Percentiles rank a stretch among this genome's conserved stretches.
Conservation (phyloP, 2,888 invertebrate genomes). For the Exephanes ischioxanthus region DNA sequence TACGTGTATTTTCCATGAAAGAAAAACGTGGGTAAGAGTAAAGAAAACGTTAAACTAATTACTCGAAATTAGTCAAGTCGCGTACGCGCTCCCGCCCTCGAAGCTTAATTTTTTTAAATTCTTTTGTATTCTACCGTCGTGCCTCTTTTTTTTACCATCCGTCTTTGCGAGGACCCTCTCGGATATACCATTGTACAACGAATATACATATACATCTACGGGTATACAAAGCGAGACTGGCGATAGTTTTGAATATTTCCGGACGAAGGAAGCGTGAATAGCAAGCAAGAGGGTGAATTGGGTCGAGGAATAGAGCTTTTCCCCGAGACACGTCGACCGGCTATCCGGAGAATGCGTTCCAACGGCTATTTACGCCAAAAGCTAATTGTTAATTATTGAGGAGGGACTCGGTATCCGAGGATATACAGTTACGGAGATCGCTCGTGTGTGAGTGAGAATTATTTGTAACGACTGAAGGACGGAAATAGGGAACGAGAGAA, state of each 20-base stretch:
- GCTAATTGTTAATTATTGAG: constrained; percentile 62
- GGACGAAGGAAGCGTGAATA: constrained; percentile 8
- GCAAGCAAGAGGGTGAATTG: not conserved
- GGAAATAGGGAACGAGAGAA: constrained; percentile 24
- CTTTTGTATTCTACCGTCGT: constrained; percentile 23
- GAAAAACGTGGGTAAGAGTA: constrained; percentile 13
- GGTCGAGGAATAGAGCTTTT: constrained; percentile 33
- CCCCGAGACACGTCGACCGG: constrained; percentile 26
- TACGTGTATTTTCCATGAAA: constrained; percentile 10
- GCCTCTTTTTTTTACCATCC: constrained; percentile 23
- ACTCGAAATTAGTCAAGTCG: constrained; percentile 59
- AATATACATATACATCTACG: not conserved
- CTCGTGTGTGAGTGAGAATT: constrained; percentile 21
- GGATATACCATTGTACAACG: not conserved
- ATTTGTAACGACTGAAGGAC: constrained; percentile 35
- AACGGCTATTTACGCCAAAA: constrained; percentile 48
- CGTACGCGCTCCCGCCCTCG: constrained; percentile 23
- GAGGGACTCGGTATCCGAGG: constrained; percentile 10
- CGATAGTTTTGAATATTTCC: constrained; percentile 41
- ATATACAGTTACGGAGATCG: not conserved
- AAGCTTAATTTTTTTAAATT: not conserved
- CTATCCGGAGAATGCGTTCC: constrained; percentile 44
- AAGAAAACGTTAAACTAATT: constrained; percentile 62
- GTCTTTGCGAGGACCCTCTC: constrained; percentile 4
- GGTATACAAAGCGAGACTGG: not conserved